A percentile compares a stretch with the other conserved stretches of the same genome.
Evolutionary conservation across 2,113 vertebrate species (phyloP).

Genomic region (Copsychus sechellarum): DNA sequence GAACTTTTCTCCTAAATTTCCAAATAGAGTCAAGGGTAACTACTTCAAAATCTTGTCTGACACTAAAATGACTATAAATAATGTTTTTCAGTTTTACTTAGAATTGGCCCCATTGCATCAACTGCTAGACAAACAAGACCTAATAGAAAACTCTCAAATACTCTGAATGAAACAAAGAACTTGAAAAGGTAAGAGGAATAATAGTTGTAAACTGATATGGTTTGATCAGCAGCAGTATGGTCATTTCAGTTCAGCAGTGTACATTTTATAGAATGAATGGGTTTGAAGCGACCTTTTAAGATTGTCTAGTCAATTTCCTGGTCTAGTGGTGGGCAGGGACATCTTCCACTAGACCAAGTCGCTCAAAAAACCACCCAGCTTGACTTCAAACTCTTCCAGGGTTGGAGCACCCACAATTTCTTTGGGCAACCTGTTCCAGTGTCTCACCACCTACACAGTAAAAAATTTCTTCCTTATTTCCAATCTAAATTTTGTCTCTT

Average conservation of each 20-base stretch:
- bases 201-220: background rate
- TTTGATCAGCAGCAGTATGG: background rate
- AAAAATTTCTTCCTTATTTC: background rate
- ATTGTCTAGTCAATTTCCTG: background rate
- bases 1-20: background rate
- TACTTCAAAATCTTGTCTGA: background rate
- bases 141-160: background rate
- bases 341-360: background rate
- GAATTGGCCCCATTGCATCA: background rate
- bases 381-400: background rate
- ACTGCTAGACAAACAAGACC: background rate
- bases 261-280: background rate
- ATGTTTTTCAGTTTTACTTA: background rate
- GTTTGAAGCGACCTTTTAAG: background rate
- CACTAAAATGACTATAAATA: background rate
- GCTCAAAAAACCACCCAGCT: fast-evolving
- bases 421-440: background rate
- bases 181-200: background rate
- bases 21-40: background rate
- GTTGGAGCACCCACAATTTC: background rate
- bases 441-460: background rate
- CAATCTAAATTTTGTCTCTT: background rate
- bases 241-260: background rate
- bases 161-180: background rate
- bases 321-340: background rate